Evolutionary conservation across 2,113 vertebrate genomes (phyloP), one percentile per base, ranked within the genome.

Genomic region (Megalops atlanticus): DNA sequence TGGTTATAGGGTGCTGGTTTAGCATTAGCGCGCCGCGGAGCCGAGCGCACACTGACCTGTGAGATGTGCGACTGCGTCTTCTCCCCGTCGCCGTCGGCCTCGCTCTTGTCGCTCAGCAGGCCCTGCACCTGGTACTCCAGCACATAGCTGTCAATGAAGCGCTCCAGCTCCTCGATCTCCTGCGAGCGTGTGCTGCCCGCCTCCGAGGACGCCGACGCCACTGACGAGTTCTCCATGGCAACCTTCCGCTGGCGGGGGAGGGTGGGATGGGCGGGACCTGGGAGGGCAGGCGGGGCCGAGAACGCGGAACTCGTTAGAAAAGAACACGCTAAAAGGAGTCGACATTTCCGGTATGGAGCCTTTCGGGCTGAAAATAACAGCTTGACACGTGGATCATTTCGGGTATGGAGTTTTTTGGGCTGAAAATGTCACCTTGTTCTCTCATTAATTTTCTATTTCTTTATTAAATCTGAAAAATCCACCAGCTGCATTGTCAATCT

Each of bases 61-160:
- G 96, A 95, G 84, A 96, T 0, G 18, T 93, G 94, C 38, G 94
- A 92, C 84, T 91, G 94, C 0, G 93, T 92, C 85, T 96, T 97
- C 87, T 98, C 96, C 0, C 92, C 87, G 0, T 98, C 96, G 0
- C 92, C 91, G 68, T 99, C 96, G 5, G 85, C 95, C 39, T 94
- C 94, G 0, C 92, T 94, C 90, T 98, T 99, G 88, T 99, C 97
- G 0, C 92, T 92, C 89, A 99, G 94, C 86, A 99, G 91, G 43
- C 98, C 98, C 87, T 99, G 97, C 72, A 99, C 98, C 92, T 99
- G 97, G 86, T 99, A 99, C 88, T 99, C 98, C 70, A 99, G 94
- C 75, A 99, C 97, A 0, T 99, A 99, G 91, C 97, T 99, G 92
- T 99, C 97, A 0, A 99, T 99, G 90, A 99, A 99, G 36, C 97